Percentiles rank a stretch among this genome's conserved stretches.
phyloP scores from a whole-genome alignment of 2,888 invertebrate species.

The Pteria penguin region DNA sequence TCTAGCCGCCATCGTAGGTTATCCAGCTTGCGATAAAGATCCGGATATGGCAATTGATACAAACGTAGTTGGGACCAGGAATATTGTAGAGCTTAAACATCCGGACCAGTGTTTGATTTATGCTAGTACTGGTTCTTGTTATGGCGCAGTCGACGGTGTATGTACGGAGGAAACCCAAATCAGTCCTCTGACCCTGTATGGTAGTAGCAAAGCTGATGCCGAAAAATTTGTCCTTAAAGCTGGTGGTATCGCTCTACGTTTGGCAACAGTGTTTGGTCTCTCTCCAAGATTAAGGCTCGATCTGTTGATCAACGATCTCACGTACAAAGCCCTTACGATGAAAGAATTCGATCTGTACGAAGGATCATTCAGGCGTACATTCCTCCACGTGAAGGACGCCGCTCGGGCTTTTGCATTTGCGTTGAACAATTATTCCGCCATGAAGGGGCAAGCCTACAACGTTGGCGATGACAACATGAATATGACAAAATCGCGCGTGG shows the following conservation, averaged over 20 bases:
- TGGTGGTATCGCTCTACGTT: slow-evolving; percentile 75
- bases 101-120: slow-evolving; percentile 76
- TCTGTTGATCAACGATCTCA: slow-evolving; percentile 78
- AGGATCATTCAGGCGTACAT: slow-evolving; percentile 77
- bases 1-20: slow-evolving; percentile 79
- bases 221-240: slow-evolving; percentile 69
- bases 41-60: slow-evolving; percentile 70
- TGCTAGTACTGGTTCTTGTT: slow-evolving; percentile 79
- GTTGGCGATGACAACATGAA: slow-evolving; percentile 79
- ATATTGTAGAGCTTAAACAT: slow-evolving; percentile 65
- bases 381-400: slow-evolving; percentile 78
- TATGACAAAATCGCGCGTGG: slow-evolving; percentile 77
- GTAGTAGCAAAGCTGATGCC: slow-evolving; percentile 77
- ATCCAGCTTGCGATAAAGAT: slow-evolving; percentile 79
- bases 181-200: slow-evolving; percentile 78
- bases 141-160: slow-evolving; percentile 77
- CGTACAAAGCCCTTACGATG: slow-evolving; percentile 71
- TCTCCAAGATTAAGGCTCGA: slow-evolving; percentile 78
- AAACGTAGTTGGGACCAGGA: slow-evolving; percentile 75
- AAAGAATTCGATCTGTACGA: slow-evolving; percentile 77
- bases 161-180: slow-evolving; percentile 78
- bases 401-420: slow-evolving; percentile 78
- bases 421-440: slow-evolving; percentile 70
- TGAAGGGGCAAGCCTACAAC: slow-evolving; percentile 77
- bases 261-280: slow-evolving; percentile 79